Percentiles rank a stretch among this genome's conserved stretches.
These are phyloP conservation scores for Whitmania pigra DNA, from an alignment of 1,140 invertebrate genomes.

Conservation along the genomic window DNA sequence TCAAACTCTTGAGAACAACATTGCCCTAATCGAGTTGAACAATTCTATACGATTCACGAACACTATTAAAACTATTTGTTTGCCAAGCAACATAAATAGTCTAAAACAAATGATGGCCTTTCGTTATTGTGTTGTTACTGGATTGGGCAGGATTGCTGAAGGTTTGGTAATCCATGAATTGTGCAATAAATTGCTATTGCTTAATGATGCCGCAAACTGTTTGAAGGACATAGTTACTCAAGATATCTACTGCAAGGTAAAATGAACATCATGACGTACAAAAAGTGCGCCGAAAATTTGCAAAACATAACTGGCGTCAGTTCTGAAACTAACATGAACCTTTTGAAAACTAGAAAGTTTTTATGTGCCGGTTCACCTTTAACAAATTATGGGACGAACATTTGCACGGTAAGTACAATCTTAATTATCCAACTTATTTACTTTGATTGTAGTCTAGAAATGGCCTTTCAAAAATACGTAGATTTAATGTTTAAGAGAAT, in stretches of 20 bases:
- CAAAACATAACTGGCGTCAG: background rate
- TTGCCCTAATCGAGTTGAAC: background rate
- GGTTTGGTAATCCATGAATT: background rate
- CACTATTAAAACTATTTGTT: background rate
- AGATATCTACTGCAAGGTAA: background rate
- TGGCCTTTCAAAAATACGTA: too few species aligned
- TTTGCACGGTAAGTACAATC: background rate
- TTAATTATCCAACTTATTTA: too few species aligned
- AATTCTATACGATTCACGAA: background rate
- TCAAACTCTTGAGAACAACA: background rate
- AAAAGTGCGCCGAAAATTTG: slow-evolving; percentile 1
- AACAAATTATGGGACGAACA: background rate
- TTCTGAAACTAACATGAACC: background rate
- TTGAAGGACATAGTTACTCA: background rate
- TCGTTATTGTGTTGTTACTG: background rate
- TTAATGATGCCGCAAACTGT: background rate
- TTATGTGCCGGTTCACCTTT: background rate
- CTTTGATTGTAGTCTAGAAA: too few species aligned
- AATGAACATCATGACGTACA: slow-evolving; percentile 8
- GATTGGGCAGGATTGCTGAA: background rate
- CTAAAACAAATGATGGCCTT: background rate
- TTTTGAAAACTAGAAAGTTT: background rate
- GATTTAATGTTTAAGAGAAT: too few species aligned
- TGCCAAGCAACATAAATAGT: background rate
- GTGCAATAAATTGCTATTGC: background rate